Evolutionary conservation across 2,888 invertebrate species (phyloP), one percentile per base, ranked within the genome.

Genomic region (Cerceris rybyensis): DNA sequence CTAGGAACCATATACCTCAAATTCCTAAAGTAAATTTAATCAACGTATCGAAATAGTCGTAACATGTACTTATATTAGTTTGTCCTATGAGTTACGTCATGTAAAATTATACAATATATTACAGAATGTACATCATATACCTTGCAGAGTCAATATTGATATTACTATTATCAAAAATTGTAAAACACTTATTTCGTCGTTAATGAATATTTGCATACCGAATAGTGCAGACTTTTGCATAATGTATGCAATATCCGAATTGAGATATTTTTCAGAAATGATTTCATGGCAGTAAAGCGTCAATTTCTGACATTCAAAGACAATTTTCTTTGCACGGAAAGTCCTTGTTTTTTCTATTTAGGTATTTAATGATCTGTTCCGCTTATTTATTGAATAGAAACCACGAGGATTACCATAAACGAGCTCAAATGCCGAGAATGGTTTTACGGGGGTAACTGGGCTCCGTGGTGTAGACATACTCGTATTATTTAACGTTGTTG

Each of bases 331-430:
- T 58, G 49, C 7, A 28, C 28, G 4, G 28, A 28, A 28, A 28
- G 28, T 28, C 2, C 4, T 28, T 28, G n/a, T 54, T 14, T 13
- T 7, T 13, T 13, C 16, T n/a, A 11, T 59, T 68, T 68, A 73
- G 2, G 55, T 55, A 42, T 73, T 68, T 50, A 73, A 14, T 39
- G 73, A 76, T 59, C 46, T 77, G 1, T 89, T 91, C 80, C 90
- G 82, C 72, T 90, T 84, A 0, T 83, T 70, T 63, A 84, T 88
- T 2, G 89, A 89, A 39, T 87, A 87, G 72, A 84, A 88, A 52
- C 88, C 84, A 67, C 89, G 80, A 13, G 89, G 90, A 50, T 90
- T 88, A 6, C 90, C 90, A 59, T 75, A 95, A 78, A 69, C 89
- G 2, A 87, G 88, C 60, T 91, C 90, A 64, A 92, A 92, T 2